A percentile compares a stretch with the other conserved stretches of the same genome.
phyloP scores from a whole-genome alignment of 2,797 vertebrate genomes.

The Syngnathus acus region DNA sequence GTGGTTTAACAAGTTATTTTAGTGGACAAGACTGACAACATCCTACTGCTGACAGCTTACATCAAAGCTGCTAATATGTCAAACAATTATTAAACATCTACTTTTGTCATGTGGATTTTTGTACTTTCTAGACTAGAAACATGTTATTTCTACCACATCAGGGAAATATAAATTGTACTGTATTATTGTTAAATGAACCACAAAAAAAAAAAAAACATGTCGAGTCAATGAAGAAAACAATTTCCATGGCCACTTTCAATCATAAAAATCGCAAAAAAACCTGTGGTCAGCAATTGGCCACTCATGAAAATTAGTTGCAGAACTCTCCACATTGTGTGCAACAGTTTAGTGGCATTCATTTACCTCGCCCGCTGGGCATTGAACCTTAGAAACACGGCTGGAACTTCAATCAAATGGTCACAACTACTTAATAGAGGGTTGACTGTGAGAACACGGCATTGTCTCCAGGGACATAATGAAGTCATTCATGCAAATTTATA shows the following conservation, averaged over 20 bases:
- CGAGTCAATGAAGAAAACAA: neutral
- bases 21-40: conserved; percentile 33
- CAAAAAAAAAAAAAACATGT: neutral
- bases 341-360: neutral
- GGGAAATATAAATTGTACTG: neutral
- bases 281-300: neutral
- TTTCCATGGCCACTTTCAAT: neutral
- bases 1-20: conserved; percentile 29
- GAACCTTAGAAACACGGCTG: conserved; percentile 42
- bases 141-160: too few relatives aligned
- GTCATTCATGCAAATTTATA: conserved; percentile 72
- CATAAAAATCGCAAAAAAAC: neutral
- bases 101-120: neutral
- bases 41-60: conserved; percentile 33
- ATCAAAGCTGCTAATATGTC: neutral
- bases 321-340: neutral
- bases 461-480: conserved; percentile 61
- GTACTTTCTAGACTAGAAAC: too few relatives aligned
- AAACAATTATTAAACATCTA: neutral
- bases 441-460: conserved; percentile 52
- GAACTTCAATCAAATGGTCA: conserved; percentile 64
- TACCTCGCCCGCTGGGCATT: neutral
- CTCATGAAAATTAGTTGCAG: neutral
- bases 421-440: conserved; percentile 62
- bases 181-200: neutral